phyloP scores from a whole-genome alignment of 1,140 invertebrate species.

The Mizuhopecten yessoensis region DNA sequence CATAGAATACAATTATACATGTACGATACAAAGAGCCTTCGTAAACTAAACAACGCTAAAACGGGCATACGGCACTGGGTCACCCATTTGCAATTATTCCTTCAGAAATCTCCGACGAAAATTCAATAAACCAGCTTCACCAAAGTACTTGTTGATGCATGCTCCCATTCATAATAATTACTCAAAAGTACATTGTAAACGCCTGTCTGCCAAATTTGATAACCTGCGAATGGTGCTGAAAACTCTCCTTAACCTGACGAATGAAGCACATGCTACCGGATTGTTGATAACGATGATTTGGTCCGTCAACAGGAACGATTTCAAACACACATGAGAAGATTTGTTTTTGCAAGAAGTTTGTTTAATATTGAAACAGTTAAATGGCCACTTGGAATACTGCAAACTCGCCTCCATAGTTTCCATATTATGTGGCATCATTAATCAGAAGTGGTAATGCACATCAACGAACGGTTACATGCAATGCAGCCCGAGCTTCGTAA shows the following conservation, averaged over 20 bases:
- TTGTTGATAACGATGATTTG: constrained; percentile 47
- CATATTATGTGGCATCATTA: constrained; percentile 53
- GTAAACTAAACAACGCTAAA: constrained; percentile 67
- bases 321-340: constrained; percentile 46
- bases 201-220: constrained; percentile 49
- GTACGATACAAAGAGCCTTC: constrained; percentile 60
- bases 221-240: constrained; percentile 49
- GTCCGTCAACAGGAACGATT: constrained; percentile 41
- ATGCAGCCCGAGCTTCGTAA: constrained; percentile 51
- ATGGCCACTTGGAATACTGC: constrained; percentile 58
- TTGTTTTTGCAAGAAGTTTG: constrained; percentile 54
- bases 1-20: no score
- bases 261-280: constrained; percentile 32
- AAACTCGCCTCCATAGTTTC: constrained; percentile 57
- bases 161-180: constrained; percentile 61
- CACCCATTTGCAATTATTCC: constrained; percentile 65
- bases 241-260: not conserved
- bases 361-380: constrained; percentile 66
- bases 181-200: constrained; percentile 52
- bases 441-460: constrained; percentile 47
- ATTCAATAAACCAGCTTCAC: constrained; percentile 64
- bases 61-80: constrained; percentile 67
- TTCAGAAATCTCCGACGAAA: constrained; percentile 45
- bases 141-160: constrained; percentile 57
- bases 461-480: constrained; percentile 46